Base-by-base conservation (phyloP, 2,113 vertebrate genomes). In the Herpailurus yagouaroundi region DNA sequence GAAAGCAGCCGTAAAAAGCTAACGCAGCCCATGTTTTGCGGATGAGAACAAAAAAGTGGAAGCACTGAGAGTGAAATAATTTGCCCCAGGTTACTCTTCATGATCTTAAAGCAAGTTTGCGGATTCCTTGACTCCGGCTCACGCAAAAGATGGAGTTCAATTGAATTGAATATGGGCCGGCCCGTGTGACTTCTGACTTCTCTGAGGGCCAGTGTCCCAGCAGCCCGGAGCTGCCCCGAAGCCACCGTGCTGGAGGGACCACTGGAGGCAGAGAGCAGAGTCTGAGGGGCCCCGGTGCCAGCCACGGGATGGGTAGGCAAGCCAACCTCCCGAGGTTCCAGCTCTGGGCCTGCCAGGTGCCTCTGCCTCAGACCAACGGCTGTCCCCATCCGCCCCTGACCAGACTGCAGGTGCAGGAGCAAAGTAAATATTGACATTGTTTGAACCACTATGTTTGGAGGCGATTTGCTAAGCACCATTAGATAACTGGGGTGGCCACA, bases 271-370 rank as follows among this genome's bases (percentile, higher is more conserved):
- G 15, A 4, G 4, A 74, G 63, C 15, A 0, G 5, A 13, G 3
- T 27, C 36, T 1, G 7, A 41, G 77, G 25, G 38, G 29, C 48
- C 33, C 69, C 38, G 10, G 41, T 9, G 23, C 45, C 79, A 12
- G 57, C 25, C 33, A 15, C 5, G 6, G 2, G 60, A 19, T 4
- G 2, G 55, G 29, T 10, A 5, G 25, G 7, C 2, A 14, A 48
- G 29, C 5, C 2, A 50, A 31, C 31, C 66, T 63, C 23, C 31
- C 5, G 0, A 1, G 1, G 31, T 1, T 50, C 77, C 11, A 31
- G 57, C 4, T 36, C 55, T 0, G 1, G 6, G 63, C 68, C 33
- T 38, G n/a, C 25, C 3, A 45, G 64, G 18, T 0, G 38, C 60
- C 81, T 11, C 38, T 0, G 29, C 60, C 81, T 11, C 38, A 38